phyloP scores from a whole-genome alignment of 2,888 invertebrate genomes.

The Monopis laevigella region DNA sequence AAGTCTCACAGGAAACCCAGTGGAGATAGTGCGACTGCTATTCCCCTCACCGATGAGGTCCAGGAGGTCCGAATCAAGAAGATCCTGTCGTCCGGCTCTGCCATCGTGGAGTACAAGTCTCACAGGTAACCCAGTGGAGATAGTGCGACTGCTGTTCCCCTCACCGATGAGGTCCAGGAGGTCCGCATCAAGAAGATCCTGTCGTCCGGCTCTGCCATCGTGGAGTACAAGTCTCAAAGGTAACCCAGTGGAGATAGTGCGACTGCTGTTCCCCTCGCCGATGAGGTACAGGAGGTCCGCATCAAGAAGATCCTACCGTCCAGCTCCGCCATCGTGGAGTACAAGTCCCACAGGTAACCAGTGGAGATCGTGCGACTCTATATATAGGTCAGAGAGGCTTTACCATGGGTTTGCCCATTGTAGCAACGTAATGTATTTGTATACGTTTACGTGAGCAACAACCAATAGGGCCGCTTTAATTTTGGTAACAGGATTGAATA shows the following conservation, averaged over 20 bases:
- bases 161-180: constrained; percentile 57
- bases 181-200: constrained; percentile 52
- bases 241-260: constrained; percentile 69
- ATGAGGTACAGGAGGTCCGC: constrained; percentile 56
- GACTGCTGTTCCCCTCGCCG: constrained; percentile 61
- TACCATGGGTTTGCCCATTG: too few species aligned
- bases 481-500: too few species aligned
- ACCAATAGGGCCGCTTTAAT: too few species aligned
- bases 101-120: constrained; percentile 76
- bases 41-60: constrained; percentile 60
- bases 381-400: too few species aligned
- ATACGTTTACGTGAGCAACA: too few species aligned
- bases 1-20: constrained; percentile 71
- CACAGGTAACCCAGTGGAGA: constrained; percentile 73
- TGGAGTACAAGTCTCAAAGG: constrained; percentile 77
- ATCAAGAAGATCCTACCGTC: constrained; percentile 48
- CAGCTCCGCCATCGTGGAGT: constrained; percentile 77
- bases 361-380: constrained; percentile 49
- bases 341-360: constrained; percentile 74
- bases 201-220: constrained; percentile 71
- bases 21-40: constrained; percentile 69
- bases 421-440: too few species aligned
- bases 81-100: constrained; percentile 61
- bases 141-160: constrained; percentile 64
- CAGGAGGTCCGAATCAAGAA: constrained; percentile 57